Evolutionary conservation across 2,888 invertebrate genomes (phyloP), one percentile per base, ranked within the genome.

Genomic region (Eupithecia subumbrata): DNA sequence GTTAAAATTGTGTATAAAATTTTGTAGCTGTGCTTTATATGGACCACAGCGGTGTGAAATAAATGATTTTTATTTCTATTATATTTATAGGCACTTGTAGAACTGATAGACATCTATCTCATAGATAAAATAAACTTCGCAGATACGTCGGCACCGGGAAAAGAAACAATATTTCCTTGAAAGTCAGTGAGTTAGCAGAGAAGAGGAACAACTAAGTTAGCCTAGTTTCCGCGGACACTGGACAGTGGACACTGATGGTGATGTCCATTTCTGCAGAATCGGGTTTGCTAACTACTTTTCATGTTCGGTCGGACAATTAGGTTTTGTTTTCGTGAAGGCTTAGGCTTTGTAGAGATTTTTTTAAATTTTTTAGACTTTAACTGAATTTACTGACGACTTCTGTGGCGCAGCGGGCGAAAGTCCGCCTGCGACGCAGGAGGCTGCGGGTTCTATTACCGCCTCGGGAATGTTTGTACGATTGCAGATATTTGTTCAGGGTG

Each of bases 221-320:
- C 83, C 77, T 76, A 78, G 81, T 85, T 78, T 75, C 76, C 78
- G 76, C 80, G 82, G 76, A 80, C 82, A 82, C 80, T 34, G n/a
- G n/a, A n/a, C n/a, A n/a, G n/a, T n/a, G n/a, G n/a, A n/a, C n/a
- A n/a, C n/a, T n/a, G n/a, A n/a, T n/a, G n/a, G n/a, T n/a, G 37
- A 37, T 67, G 83, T 83, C 79, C 85, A 81, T 84, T 84, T 83
- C 83, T 84, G 84, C 85, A 84, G 84, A 86, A 86, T 84, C 79
- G 80, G 76, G 75, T 81, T 81, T 76, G 69, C 73, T 71, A 76
- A 81, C 76, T 76, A 75, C 73, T 76, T 73, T 75, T 71, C 68
- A 74, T 64, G 71, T 78, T 77, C 73, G 75, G 75, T 66, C 74
- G 72, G 71, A 80, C 79, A 82, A 82, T 82, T 80, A 79, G 75